These are phyloP conservation scores for Yponomeuta sedellus DNA, from an alignment of 2,888 invertebrate species.

Conservation along the genomic window DNA sequence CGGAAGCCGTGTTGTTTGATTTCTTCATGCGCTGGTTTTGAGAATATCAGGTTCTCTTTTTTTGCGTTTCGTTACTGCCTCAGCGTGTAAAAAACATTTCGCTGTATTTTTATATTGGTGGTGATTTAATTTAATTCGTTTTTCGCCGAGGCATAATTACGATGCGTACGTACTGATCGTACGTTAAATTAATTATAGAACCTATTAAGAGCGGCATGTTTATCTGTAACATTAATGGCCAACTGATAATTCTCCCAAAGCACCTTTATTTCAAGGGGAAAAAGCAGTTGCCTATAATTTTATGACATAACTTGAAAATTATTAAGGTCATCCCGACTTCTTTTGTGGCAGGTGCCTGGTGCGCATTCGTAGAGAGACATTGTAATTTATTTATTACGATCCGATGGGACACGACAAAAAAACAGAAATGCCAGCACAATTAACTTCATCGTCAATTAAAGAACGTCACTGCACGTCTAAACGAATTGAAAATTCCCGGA, in stretches of 20 bases:
- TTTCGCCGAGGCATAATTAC: neutral
- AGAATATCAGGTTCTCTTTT: conserved; percentile 18
- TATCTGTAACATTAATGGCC: neutral
- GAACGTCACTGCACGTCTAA: neutral
- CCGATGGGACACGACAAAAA: conserved; percentile 30
- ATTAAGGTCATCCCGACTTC: conserved; percentile 51
- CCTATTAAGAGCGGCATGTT: neutral
- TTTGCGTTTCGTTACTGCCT: conserved; percentile 1
- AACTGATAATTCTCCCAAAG: neutral
- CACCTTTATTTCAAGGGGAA: neutral
- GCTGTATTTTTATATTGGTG: neutral
- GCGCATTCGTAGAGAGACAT: conserved; percentile 42
- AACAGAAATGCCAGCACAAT: conserved; percentile 61
- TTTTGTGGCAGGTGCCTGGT: conserved; percentile 55
- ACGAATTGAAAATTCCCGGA: neutral
- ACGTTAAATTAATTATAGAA: neutral
- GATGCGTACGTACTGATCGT: neutral
- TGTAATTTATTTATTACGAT: conserved; percentile 51
- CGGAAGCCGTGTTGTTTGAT: conserved; percentile 44
- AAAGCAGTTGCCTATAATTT: conserved; percentile 12
- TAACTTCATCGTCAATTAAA: conserved; percentile 27
- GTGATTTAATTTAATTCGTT: neutral
- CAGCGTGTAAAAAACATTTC: neutral
- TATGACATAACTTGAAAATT: conserved; percentile 21
- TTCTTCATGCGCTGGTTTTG: conserved; percentile 28